These are phyloP conservation scores for Zaprionus obscuricornis DNA, from an alignment of 2,888 invertebrate species.

Conservation along the genomic window DNA sequence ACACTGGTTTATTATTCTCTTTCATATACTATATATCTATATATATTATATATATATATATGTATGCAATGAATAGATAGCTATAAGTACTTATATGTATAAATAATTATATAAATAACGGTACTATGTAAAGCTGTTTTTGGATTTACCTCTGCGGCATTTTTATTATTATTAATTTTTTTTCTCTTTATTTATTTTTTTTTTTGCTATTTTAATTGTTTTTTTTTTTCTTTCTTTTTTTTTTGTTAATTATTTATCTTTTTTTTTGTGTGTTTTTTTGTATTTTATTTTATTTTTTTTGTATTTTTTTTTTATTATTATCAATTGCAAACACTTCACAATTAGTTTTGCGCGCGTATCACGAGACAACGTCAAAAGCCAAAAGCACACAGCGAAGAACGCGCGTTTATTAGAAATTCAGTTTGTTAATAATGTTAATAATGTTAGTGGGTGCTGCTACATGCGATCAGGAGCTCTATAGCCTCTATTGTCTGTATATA, in stretches of 20 bases:
- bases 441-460: conserved; percentile 38
- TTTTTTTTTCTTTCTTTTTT: no score
- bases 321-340: conserved; percentile 61
- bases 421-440: conserved; percentile 1
- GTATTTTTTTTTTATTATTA: conserved; percentile 42
- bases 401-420: not conserved
- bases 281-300: no score
- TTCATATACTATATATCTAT: conserved; percentile 6
- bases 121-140: conserved; percentile 24
- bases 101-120: conserved; percentile 51
- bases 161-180: conserved; percentile 67
- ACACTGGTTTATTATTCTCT: conserved; percentile 40
- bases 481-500: conserved; percentile 6
- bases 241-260: conserved; percentile 22
- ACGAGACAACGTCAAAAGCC: conserved; percentile 50
- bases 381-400: conserved; percentile 1
- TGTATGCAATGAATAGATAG: no score
- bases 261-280: conserved; percentile 5
- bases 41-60: no score
- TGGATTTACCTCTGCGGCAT: conserved; percentile 73
- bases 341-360: conserved; percentile 46
- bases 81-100: not conserved
- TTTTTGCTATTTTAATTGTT: no score
- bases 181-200: conserved; percentile 64
- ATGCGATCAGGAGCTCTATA: conserved; percentile 43